Conservation (phyloP, 53 echinoderm and acorn worm species). For the Echinometra lucunter region DNA sequence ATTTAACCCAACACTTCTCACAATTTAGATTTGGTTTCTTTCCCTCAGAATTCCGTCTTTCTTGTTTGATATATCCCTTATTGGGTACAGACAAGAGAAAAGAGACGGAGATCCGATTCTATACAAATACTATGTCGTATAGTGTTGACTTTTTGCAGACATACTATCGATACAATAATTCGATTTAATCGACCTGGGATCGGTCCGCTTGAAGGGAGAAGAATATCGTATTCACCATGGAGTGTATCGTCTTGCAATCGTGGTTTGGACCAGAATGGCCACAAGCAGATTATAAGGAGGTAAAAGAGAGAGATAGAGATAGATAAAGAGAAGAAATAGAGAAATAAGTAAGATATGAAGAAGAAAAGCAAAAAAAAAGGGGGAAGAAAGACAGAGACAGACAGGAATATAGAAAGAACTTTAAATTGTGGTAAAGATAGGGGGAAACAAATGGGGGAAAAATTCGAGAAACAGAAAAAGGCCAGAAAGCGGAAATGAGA, state of each 20-base stretch:
- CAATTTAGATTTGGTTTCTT: background rate
- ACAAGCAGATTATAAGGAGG: background rate
- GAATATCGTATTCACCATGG: conserved; percentile 15
- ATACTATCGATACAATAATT: conserved; percentile 29
- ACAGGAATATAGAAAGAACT: no score
- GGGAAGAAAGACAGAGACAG: background rate
- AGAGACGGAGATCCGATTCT: background rate
- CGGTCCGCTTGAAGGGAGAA: conserved; percentile 26
- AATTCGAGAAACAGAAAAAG: no score
- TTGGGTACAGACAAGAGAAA: background rate
- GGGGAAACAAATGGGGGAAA: no score
- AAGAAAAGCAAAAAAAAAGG: background rate
- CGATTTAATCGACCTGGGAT: conserved; percentile 58
- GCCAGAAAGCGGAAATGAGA: no score
- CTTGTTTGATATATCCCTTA: background rate
- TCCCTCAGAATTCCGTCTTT: background rate
- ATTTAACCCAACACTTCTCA: background rate
- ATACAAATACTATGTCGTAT: background rate
- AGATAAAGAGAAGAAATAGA: background rate
- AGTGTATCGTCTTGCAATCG: conserved; percentile 1
- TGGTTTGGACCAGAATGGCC: background rate
- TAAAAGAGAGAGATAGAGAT: background rate
- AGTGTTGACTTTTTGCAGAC: conserved; percentile 61
- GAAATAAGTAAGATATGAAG: background rate
- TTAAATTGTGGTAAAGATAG: no score